phyloP scores from a whole-genome alignment of 2,113 vertebrate species.

The Indri indri region DNA sequence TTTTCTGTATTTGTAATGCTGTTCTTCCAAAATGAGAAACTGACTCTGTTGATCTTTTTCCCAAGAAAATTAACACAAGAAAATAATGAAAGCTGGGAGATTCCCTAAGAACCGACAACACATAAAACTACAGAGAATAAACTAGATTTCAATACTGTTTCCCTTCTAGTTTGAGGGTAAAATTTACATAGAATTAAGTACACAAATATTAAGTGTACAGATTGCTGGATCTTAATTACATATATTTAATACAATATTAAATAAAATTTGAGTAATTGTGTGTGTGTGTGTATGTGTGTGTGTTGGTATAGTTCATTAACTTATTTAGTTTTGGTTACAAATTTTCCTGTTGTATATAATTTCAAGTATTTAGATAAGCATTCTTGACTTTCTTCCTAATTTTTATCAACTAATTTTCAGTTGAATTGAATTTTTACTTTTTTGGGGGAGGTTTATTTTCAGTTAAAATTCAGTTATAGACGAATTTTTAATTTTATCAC shows the following conservation, averaged over 20 bases:
- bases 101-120: not conserved
- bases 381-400: not conserved
- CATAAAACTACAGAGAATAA: not conserved
- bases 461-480: not conserved
- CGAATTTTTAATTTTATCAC: not conserved
- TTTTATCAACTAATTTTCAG: not conserved
- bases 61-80: not conserved
- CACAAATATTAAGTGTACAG: not conserved
- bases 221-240: too few species aligned
- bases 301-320: not conserved
- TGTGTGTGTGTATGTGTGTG: not conserved
- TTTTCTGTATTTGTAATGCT: not conserved
- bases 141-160: not conserved
- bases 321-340: not conserved
- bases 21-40: not conserved
- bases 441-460: not conserved
- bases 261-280: not conserved
- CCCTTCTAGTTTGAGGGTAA: not conserved
- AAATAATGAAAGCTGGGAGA: not conserved
- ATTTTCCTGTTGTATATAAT: not conserved
- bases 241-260: not conserved
- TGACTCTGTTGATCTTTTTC: not conserved
- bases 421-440: not conserved
- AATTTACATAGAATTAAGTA: not conserved
- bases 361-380: not conserved